phyloP scores from a whole-genome alignment of 1,140 invertebrate genomes.

The Drosophila eugracilis region DNA sequence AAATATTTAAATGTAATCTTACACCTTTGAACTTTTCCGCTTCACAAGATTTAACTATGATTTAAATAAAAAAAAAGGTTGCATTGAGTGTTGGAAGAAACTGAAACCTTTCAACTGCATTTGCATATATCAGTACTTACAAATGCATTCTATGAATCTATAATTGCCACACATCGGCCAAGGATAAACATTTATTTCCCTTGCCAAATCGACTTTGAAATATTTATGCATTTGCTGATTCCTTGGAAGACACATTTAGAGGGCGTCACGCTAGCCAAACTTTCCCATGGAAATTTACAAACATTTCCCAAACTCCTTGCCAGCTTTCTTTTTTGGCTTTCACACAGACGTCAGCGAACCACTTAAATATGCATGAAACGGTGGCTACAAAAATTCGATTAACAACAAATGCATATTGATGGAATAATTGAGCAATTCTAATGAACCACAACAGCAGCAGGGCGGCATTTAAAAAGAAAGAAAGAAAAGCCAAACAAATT shows the following conservation, averaged over 20 bases:
- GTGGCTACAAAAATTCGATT: slow-evolving; percentile 68
- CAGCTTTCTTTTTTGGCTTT: slow-evolving; percentile 12
- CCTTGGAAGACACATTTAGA: slow-evolving; percentile 13
- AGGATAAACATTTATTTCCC: slow-evolving; percentile 10
- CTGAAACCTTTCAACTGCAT: not conserved
- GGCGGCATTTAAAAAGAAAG: no score
- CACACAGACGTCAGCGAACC: slow-evolving; percentile 24
- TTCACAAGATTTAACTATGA: no score
- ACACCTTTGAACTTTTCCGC: no score
- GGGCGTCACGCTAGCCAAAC: slow-evolving; percentile 62
- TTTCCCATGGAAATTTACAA: slow-evolving; percentile 68
- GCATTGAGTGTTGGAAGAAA: no score
- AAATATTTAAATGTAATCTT: no score
- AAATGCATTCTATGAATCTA: slow-evolving; percentile 1
- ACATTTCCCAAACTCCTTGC: slow-evolving; percentile 18
- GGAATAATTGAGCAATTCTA: slow-evolving; percentile 84
- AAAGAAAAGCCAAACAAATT: slow-evolving; percentile 64
- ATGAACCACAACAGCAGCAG: slow-evolving; percentile 69
- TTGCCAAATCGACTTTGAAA: slow-evolving; percentile 31
- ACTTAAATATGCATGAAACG: slow-evolving; percentile 78
- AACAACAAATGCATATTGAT: slow-evolving; percentile 82
- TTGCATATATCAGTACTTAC: slow-evolving; percentile 14
- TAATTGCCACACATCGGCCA: slow-evolving; percentile 1
- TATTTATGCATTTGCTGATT: slow-evolving; percentile 33
- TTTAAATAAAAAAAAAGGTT: not conserved